Conservation (phyloP, 2,113 vertebrate species). For the Catharus fuscescens region DNA sequence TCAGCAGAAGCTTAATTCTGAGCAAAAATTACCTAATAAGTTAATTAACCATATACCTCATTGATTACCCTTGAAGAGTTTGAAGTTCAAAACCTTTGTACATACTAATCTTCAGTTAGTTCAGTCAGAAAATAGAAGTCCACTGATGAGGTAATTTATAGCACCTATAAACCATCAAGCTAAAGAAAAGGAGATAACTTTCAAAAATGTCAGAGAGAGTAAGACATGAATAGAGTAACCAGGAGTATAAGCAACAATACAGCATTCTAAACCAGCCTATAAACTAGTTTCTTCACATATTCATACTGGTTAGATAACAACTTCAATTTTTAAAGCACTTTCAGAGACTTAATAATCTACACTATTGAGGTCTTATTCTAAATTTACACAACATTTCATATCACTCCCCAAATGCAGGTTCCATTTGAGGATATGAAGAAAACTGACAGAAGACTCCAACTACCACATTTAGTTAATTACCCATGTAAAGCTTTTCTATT, state of each 20-base stretch:
- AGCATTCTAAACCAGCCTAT: not conserved
- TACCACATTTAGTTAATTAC: not conserved
- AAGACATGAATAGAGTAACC: not conserved
- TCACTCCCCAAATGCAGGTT: not conserved
- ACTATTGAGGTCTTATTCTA: not conserved
- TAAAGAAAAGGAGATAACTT: not conserved
- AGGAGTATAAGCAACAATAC: not conserved
- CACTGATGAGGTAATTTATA: not conserved
- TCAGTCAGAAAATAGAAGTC: not conserved
- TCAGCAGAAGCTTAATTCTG: not conserved
- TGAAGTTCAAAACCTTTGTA: conserved; percentile 13
- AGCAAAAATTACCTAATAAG: not conserved
- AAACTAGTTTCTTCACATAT: not conserved
- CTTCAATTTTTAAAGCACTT: not conserved
- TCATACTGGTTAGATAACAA: not conserved
- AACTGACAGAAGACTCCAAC: not conserved
- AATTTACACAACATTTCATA: not conserved
- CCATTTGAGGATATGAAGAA: not conserved
- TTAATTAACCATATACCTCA: not conserved
- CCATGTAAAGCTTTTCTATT: not conserved
- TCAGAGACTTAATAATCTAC: not conserved
- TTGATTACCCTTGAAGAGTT: not conserved
- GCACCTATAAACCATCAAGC: not conserved
- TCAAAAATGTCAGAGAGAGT: not conserved
- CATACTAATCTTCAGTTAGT: not conserved